A percentile compares a stretch with the other conserved stretches of the same genome.
These are phyloP conservation scores for Incurvaria masculella DNA, from an alignment of 2,888 invertebrate genomes.

Conservation along the genomic window DNA sequence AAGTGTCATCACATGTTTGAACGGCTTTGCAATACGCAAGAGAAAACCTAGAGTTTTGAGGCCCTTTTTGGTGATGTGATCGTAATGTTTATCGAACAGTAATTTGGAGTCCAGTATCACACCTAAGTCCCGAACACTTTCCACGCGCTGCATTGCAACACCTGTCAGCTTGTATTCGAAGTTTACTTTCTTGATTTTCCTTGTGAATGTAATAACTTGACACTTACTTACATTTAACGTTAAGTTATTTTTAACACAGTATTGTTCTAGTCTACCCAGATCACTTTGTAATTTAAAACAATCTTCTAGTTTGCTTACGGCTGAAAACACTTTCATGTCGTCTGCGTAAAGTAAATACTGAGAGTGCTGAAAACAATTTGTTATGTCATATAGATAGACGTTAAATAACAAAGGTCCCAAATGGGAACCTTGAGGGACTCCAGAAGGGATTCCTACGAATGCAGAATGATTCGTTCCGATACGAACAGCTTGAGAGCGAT, in stretches of 20 bases:
- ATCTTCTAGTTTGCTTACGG: neutral
- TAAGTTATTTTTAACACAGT: neutral
- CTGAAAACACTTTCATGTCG: constrained; percentile 1
- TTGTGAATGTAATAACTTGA: neutral
- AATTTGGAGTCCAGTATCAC: neutral
- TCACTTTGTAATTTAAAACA: neutral
- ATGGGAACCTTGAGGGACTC: constrained; percentile 4
- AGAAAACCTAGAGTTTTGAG: neutral
- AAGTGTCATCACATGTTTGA: too few species aligned
- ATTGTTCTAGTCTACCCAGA: neutral
- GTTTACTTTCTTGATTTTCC: neutral
- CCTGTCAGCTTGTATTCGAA: neutral
- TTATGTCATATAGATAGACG: constrained; percentile 1
- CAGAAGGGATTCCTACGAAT: neutral
- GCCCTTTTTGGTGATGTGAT: neutral
- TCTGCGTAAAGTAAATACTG: constrained; percentile 2
- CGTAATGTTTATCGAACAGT: neutral
- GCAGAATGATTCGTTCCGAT: neutral
- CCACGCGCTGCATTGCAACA: neutral
- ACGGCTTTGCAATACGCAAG: neutral
- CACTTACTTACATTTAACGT: neutral
- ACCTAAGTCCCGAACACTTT: neutral
- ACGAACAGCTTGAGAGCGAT: neutral
- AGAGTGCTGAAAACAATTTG: neutral
- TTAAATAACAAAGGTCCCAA: constrained; percentile 1